Evolutionary conservation across 2,888 invertebrate species (phyloP), one percentile per base, ranked within the genome.

Genomic region (Morpho helenor): DNA sequence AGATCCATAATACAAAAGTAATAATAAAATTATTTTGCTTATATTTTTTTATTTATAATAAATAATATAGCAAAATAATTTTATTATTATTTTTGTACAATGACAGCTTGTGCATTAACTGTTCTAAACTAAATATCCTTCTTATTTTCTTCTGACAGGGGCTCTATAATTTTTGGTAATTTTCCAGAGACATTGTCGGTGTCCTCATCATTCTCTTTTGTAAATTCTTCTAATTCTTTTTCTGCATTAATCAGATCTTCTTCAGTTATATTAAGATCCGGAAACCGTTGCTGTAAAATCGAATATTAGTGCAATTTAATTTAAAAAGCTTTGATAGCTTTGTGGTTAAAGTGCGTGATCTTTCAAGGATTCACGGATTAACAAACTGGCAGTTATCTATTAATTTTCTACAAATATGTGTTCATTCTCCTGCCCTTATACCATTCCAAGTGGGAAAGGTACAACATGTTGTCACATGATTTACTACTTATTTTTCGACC

Each of bases 171-270:
- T 9, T 55, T 55, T 5, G 44, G 46, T 50, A 45, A 56, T 7
- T 69, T 51, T 65, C 66, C 51, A 66, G 43, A 66, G 56, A 41
- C 60, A 59, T 31, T 58, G 59, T 61, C 61, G 56, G 49, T 63
- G 60, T 57, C 76, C 65, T 67, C 67, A 2, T 71, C 67, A 54
- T 76, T 65, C 69, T 87, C 84, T 54, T 79, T 83, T 1, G 73
- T 74, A 31, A 83, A 71, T n/a, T 82, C 81, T 49, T 84, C 87
- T 1, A 86, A 65, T 53, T 85, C 87, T 59, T 84, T 80, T 56
- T 84, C 86, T 22, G 83, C 84, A 39, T 88, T 83, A 59, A 81
- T 79, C 7, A 86, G 66, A 59, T 91, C 91, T 59, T 91, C 88
- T 63, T 87, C 89, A 1, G 88, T 88, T 45, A 90, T 79, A 47